These are phyloP conservation scores for Atractosteus spatula DNA, from an alignment of 2,113 vertebrate species.

Conservation along the genomic window DNA sequence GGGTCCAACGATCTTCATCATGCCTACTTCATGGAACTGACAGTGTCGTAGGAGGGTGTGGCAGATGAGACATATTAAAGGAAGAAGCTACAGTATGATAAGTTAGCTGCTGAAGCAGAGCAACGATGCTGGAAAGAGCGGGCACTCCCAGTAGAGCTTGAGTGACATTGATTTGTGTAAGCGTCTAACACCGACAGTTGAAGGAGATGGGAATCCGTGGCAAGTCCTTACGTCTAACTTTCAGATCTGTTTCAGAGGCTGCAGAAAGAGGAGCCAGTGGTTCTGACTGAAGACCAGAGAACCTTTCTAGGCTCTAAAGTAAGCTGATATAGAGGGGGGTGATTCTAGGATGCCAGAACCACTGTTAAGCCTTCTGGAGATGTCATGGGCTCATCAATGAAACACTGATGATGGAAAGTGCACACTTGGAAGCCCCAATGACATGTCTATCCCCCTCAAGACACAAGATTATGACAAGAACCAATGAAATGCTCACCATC, in stretches of 20 bases:
- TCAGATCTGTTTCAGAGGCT: neutral
- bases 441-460: neutral
- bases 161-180: neutral
- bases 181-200: neutral
- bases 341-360: neutral
- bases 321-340: neutral
- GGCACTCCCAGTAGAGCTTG: neutral
- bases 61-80: neutral
- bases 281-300: conserved; percentile 7
- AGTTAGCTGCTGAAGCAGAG: neutral
- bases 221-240: neutral
- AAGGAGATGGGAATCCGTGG: neutral
- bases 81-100: neutral
- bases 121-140: neutral
- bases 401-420: neutral
- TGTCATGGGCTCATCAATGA: conserved; percentile 1
- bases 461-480: too few relatives aligned
- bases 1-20: neutral
- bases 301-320: too few relatives aligned
- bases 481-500: too few relatives aligned
- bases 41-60: neutral
- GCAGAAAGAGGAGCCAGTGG: neutral
- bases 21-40: neutral
- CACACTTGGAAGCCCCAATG: neutral
- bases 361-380: neutral